Conservation (phyloP, 2,888 invertebrate genomes). For the Agrochola macilenta region DNA sequence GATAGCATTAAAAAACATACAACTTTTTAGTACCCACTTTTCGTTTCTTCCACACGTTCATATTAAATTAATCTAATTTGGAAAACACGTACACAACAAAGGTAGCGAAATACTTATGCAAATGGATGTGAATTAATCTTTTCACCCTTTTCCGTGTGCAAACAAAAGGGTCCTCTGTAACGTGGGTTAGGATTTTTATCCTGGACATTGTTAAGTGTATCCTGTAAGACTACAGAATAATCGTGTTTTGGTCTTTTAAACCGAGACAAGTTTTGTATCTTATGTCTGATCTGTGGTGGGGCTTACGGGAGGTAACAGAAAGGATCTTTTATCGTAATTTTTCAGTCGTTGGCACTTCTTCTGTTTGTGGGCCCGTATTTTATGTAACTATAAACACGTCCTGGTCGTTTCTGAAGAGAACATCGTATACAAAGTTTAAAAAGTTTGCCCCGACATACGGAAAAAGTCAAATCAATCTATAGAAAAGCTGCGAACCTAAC, state of each 20-base stretch:
- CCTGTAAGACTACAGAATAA: conserved; percentile 15
- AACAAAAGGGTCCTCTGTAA: conserved; percentile 51
- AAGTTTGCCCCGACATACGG: not conserved
- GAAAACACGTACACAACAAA: conserved; percentile 36
- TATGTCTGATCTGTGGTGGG: not conserved
- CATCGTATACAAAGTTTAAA: no score
- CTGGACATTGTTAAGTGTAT: conserved; percentile 23
- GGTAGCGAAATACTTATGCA: conserved; percentile 46
- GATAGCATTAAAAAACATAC: not conserved
- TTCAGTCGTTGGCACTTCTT: not conserved
- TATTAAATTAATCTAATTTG: conserved; percentile 42
- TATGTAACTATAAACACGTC: not conserved
- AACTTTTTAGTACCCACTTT: not conserved
- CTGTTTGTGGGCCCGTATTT: not conserved
- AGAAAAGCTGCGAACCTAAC: not conserved
- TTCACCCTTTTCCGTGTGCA: conserved; percentile 44
- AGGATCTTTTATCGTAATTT: not conserved
- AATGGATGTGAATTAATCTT: conserved; percentile 55
- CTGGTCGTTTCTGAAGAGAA: no score
- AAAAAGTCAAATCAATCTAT: not conserved
- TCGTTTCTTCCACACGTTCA: not conserved
- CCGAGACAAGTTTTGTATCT: not conserved
- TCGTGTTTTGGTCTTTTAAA: not conserved
- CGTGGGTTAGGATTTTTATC: conserved; percentile 17
- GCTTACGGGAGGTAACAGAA: not conserved